Base-by-base conservation (phyloP, 2,888 invertebrate genomes). In the Drosophila nigritarsus region DNA sequence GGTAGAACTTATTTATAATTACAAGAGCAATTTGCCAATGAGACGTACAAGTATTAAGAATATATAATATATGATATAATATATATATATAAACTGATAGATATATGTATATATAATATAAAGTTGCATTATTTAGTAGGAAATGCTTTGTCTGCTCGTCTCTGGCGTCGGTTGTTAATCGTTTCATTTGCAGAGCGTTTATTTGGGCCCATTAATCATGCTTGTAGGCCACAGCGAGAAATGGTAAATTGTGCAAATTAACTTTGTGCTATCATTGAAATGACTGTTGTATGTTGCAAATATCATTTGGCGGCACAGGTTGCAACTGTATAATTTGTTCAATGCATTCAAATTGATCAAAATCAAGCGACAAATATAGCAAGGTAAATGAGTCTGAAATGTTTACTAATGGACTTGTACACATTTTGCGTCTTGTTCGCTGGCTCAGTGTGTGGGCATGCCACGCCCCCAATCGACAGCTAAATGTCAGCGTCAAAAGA, bases 181-280 rank as follows among this genome's bases (percentile, higher is more conserved):
- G 78, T 64, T 73, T 68, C 65, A 78, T 72, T 76, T 68, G 56
- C 72, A 60, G 9, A 32, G 24, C 34, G 53, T 65, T 65, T 60
- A 51, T 53, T 65, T 68, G 59, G 65, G 64, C 54, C 24, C 66
- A 78, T 78, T 80, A 80, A 78, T 78, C 67, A 72, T 76, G 78
- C 20, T 66, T 24, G 45, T 15, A 3, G 8, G 15, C 51, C 48
- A 2, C 38, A 24, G 11, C 20, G 29, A 24, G 20, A 24, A 45
- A 51, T 71, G 15, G 69, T 20, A 24, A 51, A 68, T 49, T 54
- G 40, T 32, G 34, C 62, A 53, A 24, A 45, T 18, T 40, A 29
- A 24, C 40, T 27, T 27, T 32, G 54, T 59, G 38, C 59, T 49
- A 50, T 65, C 62, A 60, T 40, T 40, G 30, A 50, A 76, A 45